These are phyloP conservation scores for Diplosoma virens DNA, from an alignment of 23 tunicate genomes.

Conservation along the genomic window DNA sequence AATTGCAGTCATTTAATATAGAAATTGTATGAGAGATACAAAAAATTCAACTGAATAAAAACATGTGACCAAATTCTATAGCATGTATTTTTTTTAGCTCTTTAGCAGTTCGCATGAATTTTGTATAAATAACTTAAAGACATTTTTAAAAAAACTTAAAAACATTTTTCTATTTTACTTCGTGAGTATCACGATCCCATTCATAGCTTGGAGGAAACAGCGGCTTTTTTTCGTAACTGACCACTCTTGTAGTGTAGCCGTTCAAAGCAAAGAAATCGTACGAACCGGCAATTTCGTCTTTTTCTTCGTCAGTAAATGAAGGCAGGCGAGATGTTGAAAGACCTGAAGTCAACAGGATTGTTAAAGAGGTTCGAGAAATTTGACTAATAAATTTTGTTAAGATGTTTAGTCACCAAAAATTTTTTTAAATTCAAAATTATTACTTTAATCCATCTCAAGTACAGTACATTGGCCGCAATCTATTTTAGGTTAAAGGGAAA, in stretches of 20 bases:
- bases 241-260: slow-evolving; percentile 79
- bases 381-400: neutral
- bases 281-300: slow-evolving; percentile 69
- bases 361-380: neutral
- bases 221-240: slow-evolving; percentile 34
- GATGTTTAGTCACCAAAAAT: no score
- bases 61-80: no score
- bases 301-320: slow-evolving; percentile 84
- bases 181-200: slow-evolving; percentile 81
- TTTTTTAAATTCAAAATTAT: no score
- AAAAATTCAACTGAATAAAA: no score
- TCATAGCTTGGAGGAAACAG: slow-evolving; percentile 38
- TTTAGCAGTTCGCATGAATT: no score
- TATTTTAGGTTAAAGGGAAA: neutral
- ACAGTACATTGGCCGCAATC: no score
- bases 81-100: no score
- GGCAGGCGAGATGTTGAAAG: slow-evolving; percentile 67
- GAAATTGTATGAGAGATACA: no score
- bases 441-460: no score
- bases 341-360: slow-evolving; percentile 14
- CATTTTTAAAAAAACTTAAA: no score
- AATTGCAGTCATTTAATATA: no score
- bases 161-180: slow-evolving; percentile 46
- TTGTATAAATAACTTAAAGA: no score
- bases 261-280: slow-evolving; percentile 86